These are phyloP conservation scores for Sus scrofa DNA, from an alignment of 2,113 vertebrate genomes.

Conservation along the genomic window T2T-Sscrofa CM000812.6:43427001-43427500, in stretches of 20 bases:
- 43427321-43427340: neutral
- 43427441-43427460: neutral
- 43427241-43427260: slow-evolving; percentile 13
- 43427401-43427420: neutral
- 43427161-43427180: slow-evolving; percentile 7
- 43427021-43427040: slow-evolving; percentile 22
- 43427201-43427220: neutral
- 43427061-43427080: neutral
- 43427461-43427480: slow-evolving; percentile 1
- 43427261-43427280: neutral
- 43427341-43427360: neutral
- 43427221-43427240: neutral
- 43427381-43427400: neutral
- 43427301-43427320: neutral
- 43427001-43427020: neutral
- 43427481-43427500: neutral
- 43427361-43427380: neutral
- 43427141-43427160: neutral
- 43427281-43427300: slow-evolving; percentile 3
- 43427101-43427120: neutral
- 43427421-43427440: neutral
- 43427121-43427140: neutral
- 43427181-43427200: neutral
- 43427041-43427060: neutral
- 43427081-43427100: neutral